These are phyloP conservation scores for Alloscopus bannaensis DNA, from an alignment of 2,888 invertebrate species.

Conservation along the genomic window DNA sequence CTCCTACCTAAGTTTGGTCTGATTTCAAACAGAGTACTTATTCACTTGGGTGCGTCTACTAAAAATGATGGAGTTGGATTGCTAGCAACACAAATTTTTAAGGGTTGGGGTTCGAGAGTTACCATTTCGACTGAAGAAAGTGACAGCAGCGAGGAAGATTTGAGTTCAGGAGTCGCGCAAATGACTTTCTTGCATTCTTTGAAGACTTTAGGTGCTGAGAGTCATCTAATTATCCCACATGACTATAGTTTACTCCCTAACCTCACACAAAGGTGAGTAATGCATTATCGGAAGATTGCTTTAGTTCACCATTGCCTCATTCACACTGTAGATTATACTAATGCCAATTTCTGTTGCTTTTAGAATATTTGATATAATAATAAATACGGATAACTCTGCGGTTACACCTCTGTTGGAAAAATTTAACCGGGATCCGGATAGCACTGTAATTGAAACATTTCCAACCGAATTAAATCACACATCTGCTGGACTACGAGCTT, in stretches of 20 bases:
- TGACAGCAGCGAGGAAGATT: slow-evolving; percentile 55
- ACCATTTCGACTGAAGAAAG: slow-evolving; percentile 72
- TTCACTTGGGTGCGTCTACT: slow-evolving; percentile 71
- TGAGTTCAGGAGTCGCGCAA: slow-evolving; percentile 70
- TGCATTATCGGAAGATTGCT: too few species aligned
- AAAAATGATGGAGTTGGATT: slow-evolving; percentile 73
- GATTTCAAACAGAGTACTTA: slow-evolving; percentile 61
- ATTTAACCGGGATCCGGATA: slow-evolving; percentile 67
- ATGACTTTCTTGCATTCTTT: slow-evolving; percentile 72
- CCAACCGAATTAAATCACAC: slow-evolving; percentile 58
- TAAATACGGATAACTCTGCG: slow-evolving; percentile 69
- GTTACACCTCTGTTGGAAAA: slow-evolving; percentile 64
- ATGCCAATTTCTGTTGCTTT: slow-evolving; percentile 9
- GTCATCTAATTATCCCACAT: slow-evolving; percentile 72
- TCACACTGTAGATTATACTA: neutral
- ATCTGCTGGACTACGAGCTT: slow-evolving; percentile 55
- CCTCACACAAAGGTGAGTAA: slow-evolving; percentile 72
- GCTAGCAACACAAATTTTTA: slow-evolving; percentile 70
- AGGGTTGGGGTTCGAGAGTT: slow-evolving; percentile 71
- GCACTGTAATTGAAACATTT: slow-evolving; percentile 71
- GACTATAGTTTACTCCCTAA: slow-evolving; percentile 69
- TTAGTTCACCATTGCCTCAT: neutral
- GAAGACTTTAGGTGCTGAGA: slow-evolving; percentile 72
- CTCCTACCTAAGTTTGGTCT: neutral
- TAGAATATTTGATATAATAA: slow-evolving; percentile 71